phyloP scores from a whole-genome alignment of 2,113 vertebrate genomes.

The Ursus arctos region DNA sequence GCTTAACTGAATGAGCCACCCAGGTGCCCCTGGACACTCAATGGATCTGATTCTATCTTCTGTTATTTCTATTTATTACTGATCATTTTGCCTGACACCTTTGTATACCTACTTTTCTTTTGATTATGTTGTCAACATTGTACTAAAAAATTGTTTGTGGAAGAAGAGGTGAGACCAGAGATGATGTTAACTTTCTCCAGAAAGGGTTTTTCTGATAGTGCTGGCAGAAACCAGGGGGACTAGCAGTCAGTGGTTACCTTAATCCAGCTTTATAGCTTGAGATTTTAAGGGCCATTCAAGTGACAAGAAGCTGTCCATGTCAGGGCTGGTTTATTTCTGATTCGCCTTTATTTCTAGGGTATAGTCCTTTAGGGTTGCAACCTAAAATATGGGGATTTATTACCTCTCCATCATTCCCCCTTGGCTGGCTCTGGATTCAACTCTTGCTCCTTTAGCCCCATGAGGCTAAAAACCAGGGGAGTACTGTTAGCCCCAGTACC shows the following conservation, averaged over 20 bases:
- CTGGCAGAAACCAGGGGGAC: neutral
- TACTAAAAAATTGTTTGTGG: neutral
- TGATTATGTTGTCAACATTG: neutral
- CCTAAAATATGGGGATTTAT: neutral
- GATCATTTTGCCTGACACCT: neutral
- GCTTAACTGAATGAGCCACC: neutral
- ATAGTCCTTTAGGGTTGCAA: neutral
- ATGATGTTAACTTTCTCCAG: neutral
- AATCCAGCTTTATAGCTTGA: neutral
- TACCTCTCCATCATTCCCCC: neutral
- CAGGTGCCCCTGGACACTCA: neutral
- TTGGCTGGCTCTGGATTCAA: neutral
- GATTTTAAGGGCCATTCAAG: neutral
- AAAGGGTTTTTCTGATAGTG: neutral
- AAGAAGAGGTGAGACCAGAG: neutral
- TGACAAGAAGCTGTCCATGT: neutral
- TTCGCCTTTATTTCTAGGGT: conserved; percentile 13
- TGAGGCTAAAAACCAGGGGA: neutral
- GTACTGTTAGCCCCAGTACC: neutral
- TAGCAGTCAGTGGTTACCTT: neutral
- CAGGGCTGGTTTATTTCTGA: neutral
- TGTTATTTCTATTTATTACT: neutral
- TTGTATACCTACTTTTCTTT: neutral
- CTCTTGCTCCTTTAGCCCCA: neutral
- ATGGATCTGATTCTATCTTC: neutral